These are phyloP conservation scores for Cybosia mesomella DNA, from an alignment of 2,888 invertebrate genomes.

Conservation along the genomic window DNA sequence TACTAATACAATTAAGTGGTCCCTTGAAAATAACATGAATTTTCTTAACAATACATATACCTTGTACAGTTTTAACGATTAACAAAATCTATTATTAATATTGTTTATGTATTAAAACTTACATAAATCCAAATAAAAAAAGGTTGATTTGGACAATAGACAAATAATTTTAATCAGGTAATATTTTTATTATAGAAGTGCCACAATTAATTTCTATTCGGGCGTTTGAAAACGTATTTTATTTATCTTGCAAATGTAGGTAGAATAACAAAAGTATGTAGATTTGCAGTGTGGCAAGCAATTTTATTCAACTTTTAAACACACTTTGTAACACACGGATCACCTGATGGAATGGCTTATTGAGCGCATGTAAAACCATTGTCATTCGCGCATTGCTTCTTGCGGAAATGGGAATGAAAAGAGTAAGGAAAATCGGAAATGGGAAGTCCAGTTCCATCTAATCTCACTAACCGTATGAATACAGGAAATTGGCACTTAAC, in stretches of 20 bases:
- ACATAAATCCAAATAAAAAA: not conserved
- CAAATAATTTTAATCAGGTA: not conserved
- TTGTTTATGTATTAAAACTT: not conserved
- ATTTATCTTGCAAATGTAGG: not conserved
- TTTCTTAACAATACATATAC: constrained; percentile 47
- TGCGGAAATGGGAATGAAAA: no score
- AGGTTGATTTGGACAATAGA: not conserved
- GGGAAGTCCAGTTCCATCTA: no score
- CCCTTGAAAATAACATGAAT: constrained; percentile 59
- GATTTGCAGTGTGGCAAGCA: not conserved
- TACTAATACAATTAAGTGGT: constrained; percentile 60
- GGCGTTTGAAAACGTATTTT: not conserved
- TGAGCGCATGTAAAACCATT: no score
- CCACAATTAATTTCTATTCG: not conserved
- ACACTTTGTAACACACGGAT: no score
- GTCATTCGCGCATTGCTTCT: no score
- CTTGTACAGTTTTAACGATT: constrained; percentile 41
- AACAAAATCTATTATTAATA: constrained; percentile 15
- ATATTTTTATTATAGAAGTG: not conserved
- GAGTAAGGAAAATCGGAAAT: no score
- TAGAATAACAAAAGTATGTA: not conserved
- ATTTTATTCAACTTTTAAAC: not conserved
- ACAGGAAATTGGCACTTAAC: no score
- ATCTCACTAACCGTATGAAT: no score
- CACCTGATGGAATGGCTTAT: no score